Evolutionary conservation across 2,888 invertebrate species (phyloP).

Genomic region (Junonia oenone): DNA sequence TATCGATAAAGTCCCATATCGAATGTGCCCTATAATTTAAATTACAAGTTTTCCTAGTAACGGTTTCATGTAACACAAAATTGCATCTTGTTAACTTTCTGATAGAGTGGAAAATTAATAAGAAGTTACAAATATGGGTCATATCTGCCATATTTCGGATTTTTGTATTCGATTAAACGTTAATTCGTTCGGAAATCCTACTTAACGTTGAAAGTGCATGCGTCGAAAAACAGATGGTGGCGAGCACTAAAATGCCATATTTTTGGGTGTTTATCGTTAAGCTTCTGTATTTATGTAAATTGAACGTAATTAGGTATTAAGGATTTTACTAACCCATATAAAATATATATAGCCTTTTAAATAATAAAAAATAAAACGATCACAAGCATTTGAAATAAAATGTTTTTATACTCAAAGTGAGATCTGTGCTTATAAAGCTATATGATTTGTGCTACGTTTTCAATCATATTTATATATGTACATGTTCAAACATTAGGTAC

Average conservation of each 20-base stretch:
- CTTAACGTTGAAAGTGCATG: constrained; percentile 35
- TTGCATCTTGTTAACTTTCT: constrained; percentile 34
- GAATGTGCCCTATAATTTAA: constrained; percentile 35
- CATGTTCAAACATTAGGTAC: no score
- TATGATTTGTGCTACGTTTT: no score
- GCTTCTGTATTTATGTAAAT: neutral
- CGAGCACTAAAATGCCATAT: neutral
- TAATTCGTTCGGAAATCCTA: constrained; percentile 38
- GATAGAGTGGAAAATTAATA: constrained; percentile 43
- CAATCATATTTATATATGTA: no score
- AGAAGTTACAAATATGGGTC: constrained; percentile 39
- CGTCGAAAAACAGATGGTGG: neutral
- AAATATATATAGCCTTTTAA: no score
- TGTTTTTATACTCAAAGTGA: no score
- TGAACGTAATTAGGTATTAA: neutral
- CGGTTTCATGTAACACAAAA: constrained; percentile 31
- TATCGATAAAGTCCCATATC: constrained; percentile 61
- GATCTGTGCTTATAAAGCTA: no score
- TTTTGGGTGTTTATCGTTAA: neutral
- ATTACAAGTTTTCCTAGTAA: constrained; percentile 38
- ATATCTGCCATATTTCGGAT: constrained; percentile 41
- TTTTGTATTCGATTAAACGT: constrained; percentile 41
- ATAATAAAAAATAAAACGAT: no score
- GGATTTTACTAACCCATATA: no score
- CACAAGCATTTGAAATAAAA: no score